Percentiles rank a stretch among this genome's conserved stretches.
phyloP scores from a whole-genome alignment of 2,888 invertebrate species.

The Xanthostigma xanthostigma region DNA sequence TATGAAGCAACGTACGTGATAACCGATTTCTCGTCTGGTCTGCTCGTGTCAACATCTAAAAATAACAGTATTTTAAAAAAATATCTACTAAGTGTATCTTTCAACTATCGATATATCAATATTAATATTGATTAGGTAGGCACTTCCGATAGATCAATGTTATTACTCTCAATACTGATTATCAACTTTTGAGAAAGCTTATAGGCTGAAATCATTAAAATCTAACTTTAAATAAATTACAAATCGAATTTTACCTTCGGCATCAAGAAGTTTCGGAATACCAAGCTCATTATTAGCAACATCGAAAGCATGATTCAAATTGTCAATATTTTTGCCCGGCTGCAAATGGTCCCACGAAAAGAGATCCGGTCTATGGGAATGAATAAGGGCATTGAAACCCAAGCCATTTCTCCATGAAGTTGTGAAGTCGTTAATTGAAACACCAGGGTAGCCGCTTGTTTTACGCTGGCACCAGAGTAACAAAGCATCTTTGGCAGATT shows the following conservation, averaged over 20 bases:
- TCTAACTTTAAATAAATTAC: not conserved
- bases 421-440: conserved; percentile 79
- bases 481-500: conserved; percentile 96
- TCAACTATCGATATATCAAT: too few species aligned
- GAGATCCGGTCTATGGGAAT: conserved; percentile 91
- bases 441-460: conserved; percentile 85
- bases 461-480: conserved; percentile 97
- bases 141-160: too few species aligned
- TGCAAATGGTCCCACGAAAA: conserved; percentile 75
- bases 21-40: conserved; percentile 96
- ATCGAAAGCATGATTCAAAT: conserved; percentile 95
- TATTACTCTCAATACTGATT: too few species aligned
- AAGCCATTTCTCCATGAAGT: conserved; percentile 93
- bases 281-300: conserved; percentile 85
- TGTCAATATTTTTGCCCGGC: conserved; percentile 76
- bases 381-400: conserved; percentile 97
- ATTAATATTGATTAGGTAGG: too few species aligned
- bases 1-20: conserved; percentile 98
- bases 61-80: conserved; percentile 5
- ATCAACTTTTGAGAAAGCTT: not conserved
- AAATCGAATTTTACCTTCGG: conserved; percentile 48
- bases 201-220: not conserved
- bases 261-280: conserved; percentile 83
- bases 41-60: conserved; percentile 77
- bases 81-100: too few species aligned